phyloP scores from a whole-genome alignment of 2,888 invertebrate species.

The Thumatha senex region DNA sequence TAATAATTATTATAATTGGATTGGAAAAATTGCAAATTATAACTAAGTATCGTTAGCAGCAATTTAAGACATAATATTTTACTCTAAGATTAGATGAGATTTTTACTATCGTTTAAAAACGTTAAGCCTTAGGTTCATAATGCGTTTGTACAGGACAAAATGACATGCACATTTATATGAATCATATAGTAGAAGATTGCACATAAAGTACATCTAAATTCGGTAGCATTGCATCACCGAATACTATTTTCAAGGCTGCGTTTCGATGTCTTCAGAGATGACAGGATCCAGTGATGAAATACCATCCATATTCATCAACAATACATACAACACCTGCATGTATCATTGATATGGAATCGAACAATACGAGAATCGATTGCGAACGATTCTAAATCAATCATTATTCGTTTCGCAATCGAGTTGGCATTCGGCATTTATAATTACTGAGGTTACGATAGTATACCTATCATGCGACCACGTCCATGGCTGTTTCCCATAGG shows the following conservation, averaged over 20 bases:
- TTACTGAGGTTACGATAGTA: slow-evolving; percentile 37
- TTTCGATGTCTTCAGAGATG: slow-evolving; percentile 10
- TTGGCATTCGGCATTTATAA: slow-evolving; percentile 40
- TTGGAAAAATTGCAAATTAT: too few species aligned
- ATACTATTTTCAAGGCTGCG: neutral
- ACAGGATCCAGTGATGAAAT: slow-evolving; percentile 21
- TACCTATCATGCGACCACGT: slow-evolving; percentile 15
- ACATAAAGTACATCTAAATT: too few species aligned
- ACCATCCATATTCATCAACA: slow-evolving; percentile 6
- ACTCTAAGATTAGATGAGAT: too few species aligned
- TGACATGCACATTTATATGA: too few species aligned
- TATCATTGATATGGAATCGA: slow-evolving; percentile 22
- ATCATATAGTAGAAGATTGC: too few species aligned
- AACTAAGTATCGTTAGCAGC: too few species aligned
- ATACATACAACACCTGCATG: slow-evolving; percentile 30
- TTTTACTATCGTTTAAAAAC: too few species aligned
- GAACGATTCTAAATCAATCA: slow-evolving; percentile 39
- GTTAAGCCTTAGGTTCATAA: too few species aligned
- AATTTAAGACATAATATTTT: too few species aligned
- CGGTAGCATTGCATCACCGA: too few species aligned
- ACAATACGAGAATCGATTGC: slow-evolving; percentile 34
- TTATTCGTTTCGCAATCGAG: slow-evolving; percentile 41
- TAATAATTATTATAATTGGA: too few species aligned
- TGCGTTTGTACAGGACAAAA: too few species aligned
- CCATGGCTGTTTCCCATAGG: slow-evolving; percentile 26